Base-by-base conservation (phyloP, 1,140 invertebrate species). In the Ganaspis sp. region DNA sequence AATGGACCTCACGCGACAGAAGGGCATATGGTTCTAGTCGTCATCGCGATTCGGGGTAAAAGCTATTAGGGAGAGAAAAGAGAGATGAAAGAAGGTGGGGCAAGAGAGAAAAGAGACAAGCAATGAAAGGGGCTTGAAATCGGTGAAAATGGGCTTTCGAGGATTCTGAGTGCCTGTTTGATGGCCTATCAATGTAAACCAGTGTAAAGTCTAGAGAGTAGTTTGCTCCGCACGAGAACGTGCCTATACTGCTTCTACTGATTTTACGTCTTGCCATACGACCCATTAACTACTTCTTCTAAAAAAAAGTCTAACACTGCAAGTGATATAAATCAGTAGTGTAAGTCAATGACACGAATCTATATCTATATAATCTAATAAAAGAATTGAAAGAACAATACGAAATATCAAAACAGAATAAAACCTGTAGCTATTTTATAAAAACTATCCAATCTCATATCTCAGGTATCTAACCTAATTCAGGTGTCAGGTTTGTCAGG, bases 181-280 rank as follows among this genome's bases (percentile, higher is more conserved):
- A 86, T 86, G 83, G 83, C 69, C 86, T 84, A 88, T 88, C 87
- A 88, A 88, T 88, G 87, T 86, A 87, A 88, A 88, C 85, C 85
- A 88, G 86, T 85, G 86, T 86, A 87, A 88, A 87, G 84, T 87
- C 81, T 78, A 42, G 37, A 72, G 79, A 75, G 78, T 70, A 64
- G 71, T 70, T 21, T 42, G 79, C 75, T 74, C 69, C 74, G 75
- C 76, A 76, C 69, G 58, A 64, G 29, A 64, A 64, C 26, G 23
- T 34, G 26, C 15, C 8, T 12, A 23, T 64, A 64, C 23, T 64
- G 12, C 6, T 15, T 64, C 21, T 64, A 64, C 23, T 29, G 21
- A 26, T 15, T 15, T 19, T 34, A 4, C n/a, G 23, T 64, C 23
- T 64, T 29, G 12, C 58, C 26, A 29, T 34, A 29, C 12, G 5